Conservation (phyloP, 2,113 vertebrate genomes). For the Plotosus lineatus region DNA sequence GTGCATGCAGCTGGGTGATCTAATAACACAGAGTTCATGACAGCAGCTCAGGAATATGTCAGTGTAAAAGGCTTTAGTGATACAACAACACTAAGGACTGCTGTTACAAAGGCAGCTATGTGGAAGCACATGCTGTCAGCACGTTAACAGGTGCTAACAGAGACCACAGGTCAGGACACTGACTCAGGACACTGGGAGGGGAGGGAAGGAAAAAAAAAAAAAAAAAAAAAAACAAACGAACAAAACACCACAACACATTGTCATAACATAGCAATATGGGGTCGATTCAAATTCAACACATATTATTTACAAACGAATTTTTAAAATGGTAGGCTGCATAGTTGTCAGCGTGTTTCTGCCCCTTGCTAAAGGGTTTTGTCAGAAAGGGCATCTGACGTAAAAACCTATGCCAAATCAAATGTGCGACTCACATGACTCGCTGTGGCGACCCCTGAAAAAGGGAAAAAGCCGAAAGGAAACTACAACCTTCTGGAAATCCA, state of each 20-base stretch:
- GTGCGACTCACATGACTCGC: too few species aligned
- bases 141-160: constrained; percentile 36
- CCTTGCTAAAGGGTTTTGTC: too few species aligned
- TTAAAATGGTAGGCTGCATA: too few species aligned
- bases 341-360: too few species aligned
- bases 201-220: neutral
- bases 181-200: neutral
- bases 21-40: neutral
- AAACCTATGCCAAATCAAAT: too few species aligned
- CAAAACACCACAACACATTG: too few species aligned
- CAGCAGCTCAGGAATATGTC: neutral
- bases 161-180: neutral
- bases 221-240: neutral
- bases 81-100: neutral
- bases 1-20: neutral
- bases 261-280: too few species aligned
- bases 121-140: constrained; percentile 38
- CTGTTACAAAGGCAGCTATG: constrained; percentile 28
- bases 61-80: constrained; percentile 6
- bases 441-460: too few species aligned
- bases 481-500: neutral
- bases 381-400: too few species aligned
- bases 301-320: neutral
- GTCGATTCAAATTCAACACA: neutral
- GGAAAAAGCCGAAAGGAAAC: too few species aligned